These are phyloP conservation scores for Sceloporus undulatus DNA, from an alignment of 2,113 vertebrate species.

Conservation along the genomic window DNA sequence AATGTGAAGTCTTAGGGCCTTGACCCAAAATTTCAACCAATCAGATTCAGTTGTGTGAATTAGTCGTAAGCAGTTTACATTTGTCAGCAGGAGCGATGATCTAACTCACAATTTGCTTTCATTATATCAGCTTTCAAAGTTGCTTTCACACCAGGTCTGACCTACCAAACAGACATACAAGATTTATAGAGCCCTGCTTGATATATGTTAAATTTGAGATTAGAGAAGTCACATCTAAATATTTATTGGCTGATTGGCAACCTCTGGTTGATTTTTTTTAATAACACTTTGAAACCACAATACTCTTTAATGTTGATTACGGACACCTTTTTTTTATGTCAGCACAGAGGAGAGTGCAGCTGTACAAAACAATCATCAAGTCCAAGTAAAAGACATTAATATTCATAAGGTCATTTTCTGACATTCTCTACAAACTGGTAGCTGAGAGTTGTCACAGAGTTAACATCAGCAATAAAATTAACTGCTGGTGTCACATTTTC, in stretches of 20 bases:
- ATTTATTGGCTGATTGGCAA: conserved; percentile 66
- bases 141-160: conserved; percentile 61
- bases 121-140: conserved; percentile 50
- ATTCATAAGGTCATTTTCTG: conserved; percentile 72
- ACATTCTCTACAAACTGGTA: conserved; percentile 61
- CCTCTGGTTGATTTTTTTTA: conserved; percentile 49
- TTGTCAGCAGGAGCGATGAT: background rate
- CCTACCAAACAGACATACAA: conserved; percentile 58
- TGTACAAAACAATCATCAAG: conserved; percentile 69
- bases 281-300: conserved; percentile 62
- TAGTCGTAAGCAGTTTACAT: background rate
- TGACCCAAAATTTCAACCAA: background rate
- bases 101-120: conserved; percentile 7
- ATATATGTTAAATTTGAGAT: conserved; percentile 68
- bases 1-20: background rate
- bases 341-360: conserved; percentile 70
- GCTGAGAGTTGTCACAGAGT: conserved; percentile 65
- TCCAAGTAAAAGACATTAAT: conserved; percentile 72
- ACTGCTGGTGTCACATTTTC: conserved; percentile 67
- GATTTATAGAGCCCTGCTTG: conserved; percentile 51
- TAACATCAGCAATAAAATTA: conserved; percentile 71
- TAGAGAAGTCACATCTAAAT: conserved; percentile 57
- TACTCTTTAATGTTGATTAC: conserved; percentile 66
- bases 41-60: background rate
- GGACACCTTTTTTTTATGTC: conserved; percentile 72